These are phyloP conservation scores for Phaethon lepturus DNA, from an alignment of 2,113 vertebrate genomes.

Conservation along the genomic window DNA sequence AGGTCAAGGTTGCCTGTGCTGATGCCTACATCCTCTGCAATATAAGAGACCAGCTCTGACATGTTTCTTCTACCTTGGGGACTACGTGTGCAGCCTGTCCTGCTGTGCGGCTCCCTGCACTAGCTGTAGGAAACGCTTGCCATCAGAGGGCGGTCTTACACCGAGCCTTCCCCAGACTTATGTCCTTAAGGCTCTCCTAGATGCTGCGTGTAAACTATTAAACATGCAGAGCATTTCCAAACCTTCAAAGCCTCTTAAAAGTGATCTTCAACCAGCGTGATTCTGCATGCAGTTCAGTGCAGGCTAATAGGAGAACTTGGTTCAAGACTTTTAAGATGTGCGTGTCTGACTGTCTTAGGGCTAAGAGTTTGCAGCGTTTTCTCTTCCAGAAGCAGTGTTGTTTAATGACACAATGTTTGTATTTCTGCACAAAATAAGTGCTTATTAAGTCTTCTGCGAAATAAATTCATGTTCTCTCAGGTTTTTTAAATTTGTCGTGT, in stretches of 20 bases:
- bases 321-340: not conserved
- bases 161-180: not conserved
- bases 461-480: not conserved
- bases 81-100: not conserved
- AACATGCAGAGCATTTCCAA: not conserved
- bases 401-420: not conserved
- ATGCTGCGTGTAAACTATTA: not conserved
- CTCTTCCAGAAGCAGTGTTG: not conserved
- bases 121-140: not conserved
- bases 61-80: accelerated
- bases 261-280: not conserved
- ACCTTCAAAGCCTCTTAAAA: not conserved
- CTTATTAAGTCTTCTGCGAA: not conserved
- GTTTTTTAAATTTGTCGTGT: not conserved
- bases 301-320: not conserved
- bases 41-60: accelerated
- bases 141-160: slow-evolving; percentile 58
- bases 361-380: not conserved
- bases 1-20: not conserved
- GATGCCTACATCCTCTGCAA: not conserved
- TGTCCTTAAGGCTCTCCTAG: not conserved
- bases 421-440: not conserved
- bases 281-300: not conserved
- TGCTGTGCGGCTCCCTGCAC: not conserved
- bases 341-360: not conserved